A percentile compares a stretch with the other conserved stretches of the same genome.
These are phyloP conservation scores for Lepilemur septentrionalis DNA, from an alignment of 2,797 vertebrate genomes.

Conservation along the genomic window DNA sequence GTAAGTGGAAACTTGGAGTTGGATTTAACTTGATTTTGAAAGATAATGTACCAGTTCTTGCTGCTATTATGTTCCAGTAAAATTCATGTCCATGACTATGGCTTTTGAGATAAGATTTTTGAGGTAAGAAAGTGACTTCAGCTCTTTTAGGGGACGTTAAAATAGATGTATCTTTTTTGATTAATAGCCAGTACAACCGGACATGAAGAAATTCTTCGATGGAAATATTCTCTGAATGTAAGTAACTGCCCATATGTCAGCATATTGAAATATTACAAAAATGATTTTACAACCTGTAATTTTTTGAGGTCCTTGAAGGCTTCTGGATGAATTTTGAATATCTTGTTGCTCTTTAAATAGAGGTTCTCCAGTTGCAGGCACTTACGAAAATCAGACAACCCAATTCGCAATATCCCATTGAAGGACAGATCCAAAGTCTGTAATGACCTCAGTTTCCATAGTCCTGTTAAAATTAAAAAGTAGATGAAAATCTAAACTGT, in stretches of 20 bases:
- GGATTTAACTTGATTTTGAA: constrained; percentile 36
- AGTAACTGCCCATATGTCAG: background rate
- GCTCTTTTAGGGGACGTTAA: background rate
- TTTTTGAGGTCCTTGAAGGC: constrained; percentile 87
- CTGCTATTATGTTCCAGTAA: background rate
- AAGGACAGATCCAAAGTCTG: constrained; percentile 88
- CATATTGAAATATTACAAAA: background rate
- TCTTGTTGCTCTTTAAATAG: constrained; percentile 89
- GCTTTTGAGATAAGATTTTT: constrained; percentile 7
- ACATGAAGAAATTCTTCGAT: background rate
- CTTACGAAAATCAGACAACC: constrained; percentile 82
- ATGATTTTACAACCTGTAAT: constrained; percentile 86
- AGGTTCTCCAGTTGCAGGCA: constrained; percentile 88
- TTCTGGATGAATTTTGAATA: constrained; percentile 87
- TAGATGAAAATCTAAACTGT: background rate
- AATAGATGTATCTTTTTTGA: background rate
- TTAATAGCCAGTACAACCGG: background rate
- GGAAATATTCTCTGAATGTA: background rate
- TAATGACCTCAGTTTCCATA: constrained; percentile 82
- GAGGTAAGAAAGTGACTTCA: constrained; percentile 3
- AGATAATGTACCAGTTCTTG: background rate
- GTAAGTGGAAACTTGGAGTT: background rate
- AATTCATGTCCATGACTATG: background rate
- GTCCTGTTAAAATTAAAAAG: constrained; percentile 75
- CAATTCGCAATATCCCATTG: constrained; percentile 87